Conservation (phyloP, 2,797 vertebrate species). For the Falco columbarius region DNA sequence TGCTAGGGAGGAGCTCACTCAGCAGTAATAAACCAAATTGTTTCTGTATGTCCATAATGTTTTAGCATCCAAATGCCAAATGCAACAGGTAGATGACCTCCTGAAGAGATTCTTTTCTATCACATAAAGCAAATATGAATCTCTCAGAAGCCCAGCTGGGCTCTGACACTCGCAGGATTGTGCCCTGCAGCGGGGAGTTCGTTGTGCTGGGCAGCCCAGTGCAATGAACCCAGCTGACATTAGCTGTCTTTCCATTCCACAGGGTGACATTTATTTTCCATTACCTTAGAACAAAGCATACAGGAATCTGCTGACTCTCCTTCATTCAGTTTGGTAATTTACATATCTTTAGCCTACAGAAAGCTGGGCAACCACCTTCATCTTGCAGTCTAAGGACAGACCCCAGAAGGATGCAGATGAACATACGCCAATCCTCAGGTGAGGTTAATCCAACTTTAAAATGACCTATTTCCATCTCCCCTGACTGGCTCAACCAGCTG, state of each 20-base stretch:
- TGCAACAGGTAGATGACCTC: not conserved
- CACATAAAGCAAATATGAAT: not conserved
- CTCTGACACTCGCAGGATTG: accelerated
- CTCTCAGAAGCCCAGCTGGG: not conserved
- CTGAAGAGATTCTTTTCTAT: not conserved
- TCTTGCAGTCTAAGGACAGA: not conserved
- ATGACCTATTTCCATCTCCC: not conserved
- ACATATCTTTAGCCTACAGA: not conserved
- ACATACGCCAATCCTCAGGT: not conserved
- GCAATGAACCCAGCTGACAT: not conserved
- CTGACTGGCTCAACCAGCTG: not conserved
- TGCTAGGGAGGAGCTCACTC: not conserved
- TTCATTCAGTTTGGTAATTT: not conserved
- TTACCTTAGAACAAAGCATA: not conserved
- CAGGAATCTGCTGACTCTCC: not conserved
- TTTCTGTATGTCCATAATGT: not conserved
- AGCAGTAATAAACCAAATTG: not conserved
- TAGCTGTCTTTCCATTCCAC: not conserved
- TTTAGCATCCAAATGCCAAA: not conserved
- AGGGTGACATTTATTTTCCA: not conserved
- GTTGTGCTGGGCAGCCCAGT: not conserved
- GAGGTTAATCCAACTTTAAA: not conserved
- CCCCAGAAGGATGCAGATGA: not conserved
- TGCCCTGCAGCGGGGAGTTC: no score
- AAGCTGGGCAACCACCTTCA: not conserved